These are phyloP conservation scores for Graphium colonna DNA, from an alignment of 2,888 invertebrate genomes.

Conservation along the genomic window DNA sequence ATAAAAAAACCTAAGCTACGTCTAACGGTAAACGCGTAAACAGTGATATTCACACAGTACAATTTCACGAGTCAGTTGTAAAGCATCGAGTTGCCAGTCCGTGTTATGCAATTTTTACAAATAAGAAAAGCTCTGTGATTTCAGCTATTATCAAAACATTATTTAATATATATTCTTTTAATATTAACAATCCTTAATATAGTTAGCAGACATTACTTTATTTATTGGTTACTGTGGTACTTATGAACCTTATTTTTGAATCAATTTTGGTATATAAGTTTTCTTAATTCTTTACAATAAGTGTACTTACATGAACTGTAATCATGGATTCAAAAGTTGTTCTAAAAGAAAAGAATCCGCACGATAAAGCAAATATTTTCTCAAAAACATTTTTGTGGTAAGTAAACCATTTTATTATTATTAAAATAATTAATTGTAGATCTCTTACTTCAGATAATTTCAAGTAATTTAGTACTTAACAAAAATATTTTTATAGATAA, in stretches of 20 bases:
- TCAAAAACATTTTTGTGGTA: conserved; percentile 83
- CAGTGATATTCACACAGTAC: not conserved
- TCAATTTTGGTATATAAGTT: too few relatives aligned
- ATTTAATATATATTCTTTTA: too few relatives aligned
- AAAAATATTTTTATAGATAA: too few relatives aligned
- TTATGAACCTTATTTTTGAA: not conserved
- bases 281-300: not conserved
- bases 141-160: too few relatives aligned
- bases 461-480: too few relatives aligned
- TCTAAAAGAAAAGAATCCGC: conserved; percentile 81
- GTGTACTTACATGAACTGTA: conserved; percentile 6
- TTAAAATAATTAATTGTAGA: too few relatives aligned
- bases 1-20: not conserved
- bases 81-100: conserved; percentile 14
- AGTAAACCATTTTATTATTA: conserved; percentile 56
- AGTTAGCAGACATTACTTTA: too few relatives aligned
- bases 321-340: conserved; percentile 82
- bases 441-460: too few relatives aligned
- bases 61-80: conserved; percentile 5
- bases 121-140: conserved; percentile 1
- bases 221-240: not conserved
- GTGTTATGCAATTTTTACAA: conserved; percentile 3
- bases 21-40: not conserved
- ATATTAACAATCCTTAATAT: too few relatives aligned
- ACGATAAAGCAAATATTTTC: conserved; percentile 77